A percentile compares a stretch with the other conserved stretches of the same genome.
Evolutionary conservation across 2,797 vertebrate genomes (phyloP).

Genomic region (Tapera naevia): DNA sequence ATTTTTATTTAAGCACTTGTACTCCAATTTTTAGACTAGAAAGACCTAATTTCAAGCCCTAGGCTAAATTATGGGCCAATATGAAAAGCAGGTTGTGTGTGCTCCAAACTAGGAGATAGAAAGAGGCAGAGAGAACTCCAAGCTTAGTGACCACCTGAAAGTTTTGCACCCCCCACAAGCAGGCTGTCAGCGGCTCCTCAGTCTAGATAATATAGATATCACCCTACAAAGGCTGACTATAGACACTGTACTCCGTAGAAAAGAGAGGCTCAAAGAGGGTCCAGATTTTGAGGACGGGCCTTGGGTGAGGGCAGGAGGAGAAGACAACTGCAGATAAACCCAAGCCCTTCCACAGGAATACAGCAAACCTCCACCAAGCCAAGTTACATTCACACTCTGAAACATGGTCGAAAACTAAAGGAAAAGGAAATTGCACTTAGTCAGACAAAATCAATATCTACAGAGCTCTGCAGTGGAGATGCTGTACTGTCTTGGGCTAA

Average conservation of each 20-base stretch:
- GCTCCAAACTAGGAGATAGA: neutral
- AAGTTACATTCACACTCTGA: fast-evolving
- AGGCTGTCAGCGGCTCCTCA: neutral
- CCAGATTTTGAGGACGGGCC: neutral
- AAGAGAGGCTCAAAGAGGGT: neutral
- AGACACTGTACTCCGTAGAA: neutral
- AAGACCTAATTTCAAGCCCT: neutral
- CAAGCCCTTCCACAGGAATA: neutral
- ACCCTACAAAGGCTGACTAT: neutral
- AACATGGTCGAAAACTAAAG: neutral
- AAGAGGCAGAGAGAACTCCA: neutral
- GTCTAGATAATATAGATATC: neutral
- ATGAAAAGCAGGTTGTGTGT: neutral
- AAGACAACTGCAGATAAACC: neutral
- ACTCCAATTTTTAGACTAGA: neutral
- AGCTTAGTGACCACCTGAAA: neutral
- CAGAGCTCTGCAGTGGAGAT: neutral
- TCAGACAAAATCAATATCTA: neutral
- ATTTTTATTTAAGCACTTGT: neutral
- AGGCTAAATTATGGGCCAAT: neutral
- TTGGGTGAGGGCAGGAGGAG: neutral
- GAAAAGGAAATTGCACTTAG: neutral
- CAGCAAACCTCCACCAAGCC: neutral
- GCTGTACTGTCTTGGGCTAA: neutral
- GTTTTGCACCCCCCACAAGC: fast-evolving